Evolutionary conservation across 2,888 invertebrate species (phyloP).

Genomic region (Rotaria socialis): DNA sequence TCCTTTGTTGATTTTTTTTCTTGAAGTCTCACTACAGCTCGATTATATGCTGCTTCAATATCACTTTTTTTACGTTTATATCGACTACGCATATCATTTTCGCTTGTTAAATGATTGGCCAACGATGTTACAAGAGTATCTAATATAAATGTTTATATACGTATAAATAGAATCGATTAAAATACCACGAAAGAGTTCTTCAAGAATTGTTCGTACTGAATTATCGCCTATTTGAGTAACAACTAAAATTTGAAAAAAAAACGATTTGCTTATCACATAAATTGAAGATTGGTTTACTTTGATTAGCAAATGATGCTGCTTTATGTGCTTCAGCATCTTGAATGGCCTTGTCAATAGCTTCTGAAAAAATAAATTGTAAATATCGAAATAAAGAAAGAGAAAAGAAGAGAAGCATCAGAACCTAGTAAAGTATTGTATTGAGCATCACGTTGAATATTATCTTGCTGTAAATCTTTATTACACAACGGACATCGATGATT

Average conservation of each 20-base stretch:
- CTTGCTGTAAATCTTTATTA: constrained; percentile 27
- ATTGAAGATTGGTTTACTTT: neutral
- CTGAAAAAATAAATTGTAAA: neutral
- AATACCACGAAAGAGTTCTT: constrained; percentile 29
- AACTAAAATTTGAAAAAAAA: neutral
- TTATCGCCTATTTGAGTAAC: neutral
- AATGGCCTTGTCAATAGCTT: neutral
- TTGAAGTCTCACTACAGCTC: neutral
- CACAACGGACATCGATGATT: constrained; percentile 42
- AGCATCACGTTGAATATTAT: constrained; percentile 34
- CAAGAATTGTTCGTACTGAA: neutral
- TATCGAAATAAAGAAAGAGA: neutral
- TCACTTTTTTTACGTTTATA: constrained; percentile 17
- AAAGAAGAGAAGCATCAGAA: neutral
- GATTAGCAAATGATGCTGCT: neutral
- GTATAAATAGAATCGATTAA: neutral
- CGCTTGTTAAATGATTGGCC: neutral
- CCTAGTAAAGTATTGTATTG: neutral
- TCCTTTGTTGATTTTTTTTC: neutral
- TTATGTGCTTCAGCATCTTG: neutral
- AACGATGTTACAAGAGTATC: neutral
- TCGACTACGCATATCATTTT: constrained; percentile 16
- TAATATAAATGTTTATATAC: neutral
- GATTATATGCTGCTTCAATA: neutral
- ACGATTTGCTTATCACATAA: neutral